Base-by-base conservation (phyloP, 2,113 vertebrate genomes). In the Oryzias woworae region DNA sequence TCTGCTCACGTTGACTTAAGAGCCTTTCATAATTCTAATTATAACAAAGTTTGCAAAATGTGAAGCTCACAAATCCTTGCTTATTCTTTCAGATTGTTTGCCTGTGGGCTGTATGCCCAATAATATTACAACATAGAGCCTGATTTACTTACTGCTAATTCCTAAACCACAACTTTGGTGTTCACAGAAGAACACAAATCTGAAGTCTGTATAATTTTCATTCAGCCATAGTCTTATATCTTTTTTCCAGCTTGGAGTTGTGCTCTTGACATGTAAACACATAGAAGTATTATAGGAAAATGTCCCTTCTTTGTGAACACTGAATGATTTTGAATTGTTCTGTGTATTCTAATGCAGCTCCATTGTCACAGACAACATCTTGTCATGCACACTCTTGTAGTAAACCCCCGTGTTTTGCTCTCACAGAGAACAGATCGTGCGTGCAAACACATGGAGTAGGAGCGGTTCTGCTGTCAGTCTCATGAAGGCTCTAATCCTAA, bases 401-500 rank as follows among this genome's bases (percentile, higher is more conserved):
- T 58, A 51, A 46, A 53, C 24, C 20, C 53, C 57, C 31, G 54
- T 14, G 45, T 69, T 66, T 54, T 41, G 28, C 42, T 47, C 16
- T 22, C 16, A 60, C 28, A 15, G 10, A n/a, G 31, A 42, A 28
- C 46, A 64, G 41, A 23, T 18, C 2, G 5, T 53, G 47, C 48
- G 55, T n/a, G 20, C 58, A 61, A 65, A 56, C 52, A 69, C 58
- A 43, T 23, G 62, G 48, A 76, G 58, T 73, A 64, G 47, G 72
- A 82, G 78, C 74, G 23, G 58, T 71, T 85, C 73, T 62, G 44
- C n/a, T 20, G 71, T 88, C 87, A 90, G 85, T 84, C 58, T 89
- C 85, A 87, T 73, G 18, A 44, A 63, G 73, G 60, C 75, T 74
- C 66, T 87, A 87, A 90, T 88, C 87, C 89, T 89, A 87, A 89